phyloP scores from a whole-genome alignment of 2,797 vertebrate genomes.

The Sciaenops ocellatus region DNA sequence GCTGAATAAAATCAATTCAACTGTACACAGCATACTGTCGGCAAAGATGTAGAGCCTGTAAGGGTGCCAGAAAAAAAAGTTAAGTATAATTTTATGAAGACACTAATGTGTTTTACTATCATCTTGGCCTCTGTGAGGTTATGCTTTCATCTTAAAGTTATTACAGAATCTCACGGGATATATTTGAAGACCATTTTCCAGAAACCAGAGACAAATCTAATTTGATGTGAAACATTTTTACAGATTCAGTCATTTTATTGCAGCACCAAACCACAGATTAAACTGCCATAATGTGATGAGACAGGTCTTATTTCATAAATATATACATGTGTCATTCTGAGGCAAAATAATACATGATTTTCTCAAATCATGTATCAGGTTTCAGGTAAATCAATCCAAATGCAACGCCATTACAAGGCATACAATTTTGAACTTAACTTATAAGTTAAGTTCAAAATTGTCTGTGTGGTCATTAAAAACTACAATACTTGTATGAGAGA shows the following conservation, averaged over 20 bases:
- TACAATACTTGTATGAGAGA: too few species aligned
- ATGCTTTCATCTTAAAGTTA: neutral
- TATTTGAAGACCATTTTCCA: too few species aligned
- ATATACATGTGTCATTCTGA: neutral
- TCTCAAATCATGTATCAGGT: neutral
- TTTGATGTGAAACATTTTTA: neutral
- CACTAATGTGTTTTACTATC: neutral
- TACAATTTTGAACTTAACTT: neutral
- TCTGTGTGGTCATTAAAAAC: neutral
- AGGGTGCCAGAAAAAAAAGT: neutral
- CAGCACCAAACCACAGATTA: neutral
- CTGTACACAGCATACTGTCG: neutral
- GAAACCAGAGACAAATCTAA: neutral
- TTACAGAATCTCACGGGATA: neutral
- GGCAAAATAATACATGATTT: neutral
- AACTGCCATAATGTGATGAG: neutral
- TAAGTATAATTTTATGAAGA: too few species aligned
- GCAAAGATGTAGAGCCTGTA: neutral
- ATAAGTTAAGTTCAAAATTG: neutral
- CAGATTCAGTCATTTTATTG: neutral
- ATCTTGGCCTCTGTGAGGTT: neutral
- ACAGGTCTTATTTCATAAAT: neutral
- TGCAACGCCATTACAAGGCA: neutral
- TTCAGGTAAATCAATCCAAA: neutral
- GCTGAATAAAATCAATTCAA: conserved; percentile 4